Evolutionary conservation across 1,140 invertebrate genomes (phyloP).

Genomic region (Zaprionus kolodkinae): DNA sequence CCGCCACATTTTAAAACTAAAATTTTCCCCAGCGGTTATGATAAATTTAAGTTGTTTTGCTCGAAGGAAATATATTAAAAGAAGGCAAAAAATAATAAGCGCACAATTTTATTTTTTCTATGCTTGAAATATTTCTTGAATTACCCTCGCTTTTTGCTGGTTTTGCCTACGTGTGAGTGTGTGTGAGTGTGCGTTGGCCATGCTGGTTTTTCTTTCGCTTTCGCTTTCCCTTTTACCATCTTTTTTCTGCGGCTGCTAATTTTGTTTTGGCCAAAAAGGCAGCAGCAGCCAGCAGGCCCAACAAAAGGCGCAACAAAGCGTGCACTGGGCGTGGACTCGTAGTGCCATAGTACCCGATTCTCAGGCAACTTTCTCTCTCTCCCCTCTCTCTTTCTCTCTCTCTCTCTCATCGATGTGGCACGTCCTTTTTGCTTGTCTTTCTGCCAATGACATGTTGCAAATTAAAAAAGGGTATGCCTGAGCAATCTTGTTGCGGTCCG

Average conservation of each 20-base stretch:
- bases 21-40: not conserved
- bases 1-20: not conserved
- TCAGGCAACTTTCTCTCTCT: not conserved
- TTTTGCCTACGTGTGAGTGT: not conserved
- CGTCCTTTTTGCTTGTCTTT: slow-evolving; percentile 73
- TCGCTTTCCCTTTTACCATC: slow-evolving; percentile 34
- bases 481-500: slow-evolving; percentile 75
- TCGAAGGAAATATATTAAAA: not conserved
- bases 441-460: slow-evolving; percentile 82
- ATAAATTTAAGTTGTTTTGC: not conserved
- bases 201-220: slow-evolving; percentile 44
- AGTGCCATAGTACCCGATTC: slow-evolving; percentile 18
- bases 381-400: not conserved
- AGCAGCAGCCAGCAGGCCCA: slow-evolving; percentile 40
- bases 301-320: slow-evolving; percentile 78
- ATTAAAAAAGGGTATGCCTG: slow-evolving; percentile 82
- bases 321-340: slow-evolving; percentile 33
- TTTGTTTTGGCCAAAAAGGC: slow-evolving; percentile 64
- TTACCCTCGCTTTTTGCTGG: slow-evolving; percentile 43
- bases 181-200: slow-evolving; percentile 55
- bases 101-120: not conserved
- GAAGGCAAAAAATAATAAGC: not conserved
- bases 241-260: slow-evolving; percentile 62
- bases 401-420: slow-evolving; percentile 38
- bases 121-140: slow-evolving; percentile 22